Evolutionary conservation across 2,797 vertebrate species (phyloP).

Genomic region (Salmo trutta): DNA sequence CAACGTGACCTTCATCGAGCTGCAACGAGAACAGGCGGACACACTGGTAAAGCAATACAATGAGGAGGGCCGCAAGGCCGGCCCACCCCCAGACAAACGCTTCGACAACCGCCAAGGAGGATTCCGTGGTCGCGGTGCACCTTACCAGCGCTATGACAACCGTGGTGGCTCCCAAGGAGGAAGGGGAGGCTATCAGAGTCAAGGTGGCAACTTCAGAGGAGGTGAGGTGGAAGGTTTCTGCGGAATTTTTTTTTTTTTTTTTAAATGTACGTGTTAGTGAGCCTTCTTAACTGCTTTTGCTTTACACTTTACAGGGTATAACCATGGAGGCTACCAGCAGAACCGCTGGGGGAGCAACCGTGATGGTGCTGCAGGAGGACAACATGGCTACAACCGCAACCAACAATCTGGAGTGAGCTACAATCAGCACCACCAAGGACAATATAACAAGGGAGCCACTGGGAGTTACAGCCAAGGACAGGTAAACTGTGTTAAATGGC

Average conservation of each 20-base stretch:
- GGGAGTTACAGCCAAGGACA: conserved; percentile 70
- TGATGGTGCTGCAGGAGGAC: conserved; percentile 68
- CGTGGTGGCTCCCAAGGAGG: conserved; percentile 73
- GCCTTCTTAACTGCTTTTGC: background rate
- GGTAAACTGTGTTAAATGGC: conserved; percentile 8
- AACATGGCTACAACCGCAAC: conserved; percentile 80
- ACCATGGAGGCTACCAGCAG: conserved; percentile 71
- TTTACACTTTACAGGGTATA: conserved; percentile 60
- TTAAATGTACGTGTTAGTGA: background rate
- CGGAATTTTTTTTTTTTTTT: background rate
- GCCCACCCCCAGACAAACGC: conserved; percentile 88
- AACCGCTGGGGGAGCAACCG: conserved; percentile 75
- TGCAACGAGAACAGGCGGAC: conserved; percentile 84
- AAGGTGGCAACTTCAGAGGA: conserved; percentile 69
- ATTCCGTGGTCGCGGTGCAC: conserved; percentile 76
- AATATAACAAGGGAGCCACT: conserved; percentile 70
- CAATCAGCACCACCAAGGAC: conserved; percentile 70
- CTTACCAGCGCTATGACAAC: conserved; percentile 82
- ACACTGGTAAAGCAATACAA: conserved; percentile 88
- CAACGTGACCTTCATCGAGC: conserved; percentile 80
- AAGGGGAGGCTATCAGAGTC: conserved; percentile 71
- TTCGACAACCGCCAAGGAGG: conserved; percentile 82
- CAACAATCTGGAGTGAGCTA: conserved; percentile 65
- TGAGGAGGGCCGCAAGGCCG: conserved; percentile 87
- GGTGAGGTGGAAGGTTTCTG: conserved; percentile 43